Base-by-base conservation (phyloP, 2,797 vertebrate species). In the Luscinia luscinia region DNA sequence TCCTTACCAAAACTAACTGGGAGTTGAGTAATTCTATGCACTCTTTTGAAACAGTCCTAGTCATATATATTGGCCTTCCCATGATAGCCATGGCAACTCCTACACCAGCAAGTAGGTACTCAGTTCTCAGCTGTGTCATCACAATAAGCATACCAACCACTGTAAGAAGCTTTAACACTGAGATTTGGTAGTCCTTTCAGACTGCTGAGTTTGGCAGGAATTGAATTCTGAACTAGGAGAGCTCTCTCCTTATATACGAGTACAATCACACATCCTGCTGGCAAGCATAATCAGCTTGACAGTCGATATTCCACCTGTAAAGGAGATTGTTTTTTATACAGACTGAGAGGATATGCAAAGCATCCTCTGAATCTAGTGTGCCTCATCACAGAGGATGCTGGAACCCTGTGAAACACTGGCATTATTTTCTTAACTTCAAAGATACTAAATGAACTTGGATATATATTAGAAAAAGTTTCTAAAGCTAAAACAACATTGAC, bases 141-240 rank as follows among this genome's bases (percentile, higher is more conserved):
- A 81, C 41, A 82, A 92, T 87, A 93, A 90, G 63, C 12, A 23
- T 58, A 84, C 55, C 94, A 95, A 76, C 52, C n/a, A 45, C 2
- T 8, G 18, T 0, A 59, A 41, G 21, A 58, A 72, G 94, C 73
- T 95, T 86, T 61, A 94, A 93, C 59, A 80, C 48, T 4, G 3
- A 64, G n/a, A 66, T 64, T 80, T 34, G 2, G 52, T 51, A 94
- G 90, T 84, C 76, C 72, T 80, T 91, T 61, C 73, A 84, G 20
- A 48, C 52, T 38, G 45, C 78, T 15, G 36, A 73, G 45, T 58
- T 92, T 82, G 73, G 49, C 91, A 78, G 58, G 32, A 89, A 76
- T 85, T 91, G 77, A 96, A 93, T 63, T 90, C 89, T 58, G 12
- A 43, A 62, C 52, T 36, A 92, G 57, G 46, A 95, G 70, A 96